Evolutionary conservation across 2,888 invertebrate species (phyloP).

Genomic region (Synergus gifuensis): DNA sequence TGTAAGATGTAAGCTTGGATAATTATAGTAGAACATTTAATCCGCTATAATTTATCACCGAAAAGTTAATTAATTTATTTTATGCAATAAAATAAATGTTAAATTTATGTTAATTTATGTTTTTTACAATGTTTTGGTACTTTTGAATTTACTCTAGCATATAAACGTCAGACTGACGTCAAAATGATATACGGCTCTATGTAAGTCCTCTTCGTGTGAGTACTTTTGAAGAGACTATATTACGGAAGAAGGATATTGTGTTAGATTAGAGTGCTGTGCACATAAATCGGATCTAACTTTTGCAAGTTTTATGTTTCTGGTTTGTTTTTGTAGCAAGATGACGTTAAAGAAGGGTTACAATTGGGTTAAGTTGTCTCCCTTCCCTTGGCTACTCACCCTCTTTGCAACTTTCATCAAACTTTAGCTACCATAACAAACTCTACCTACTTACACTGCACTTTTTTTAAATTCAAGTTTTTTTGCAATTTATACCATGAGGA

Average conservation of each 20-base stretch:
- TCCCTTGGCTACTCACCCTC: background rate
- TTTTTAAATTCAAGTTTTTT: background rate
- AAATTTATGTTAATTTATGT: background rate
- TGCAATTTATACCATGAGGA: background rate
- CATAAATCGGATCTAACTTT: constrained; percentile 2
- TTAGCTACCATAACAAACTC: background rate
- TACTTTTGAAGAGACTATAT: background rate
- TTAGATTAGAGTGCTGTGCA: constrained; percentile 1
- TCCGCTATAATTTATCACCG: too few species aligned
- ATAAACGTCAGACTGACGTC: background rate
- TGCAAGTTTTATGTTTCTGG: constrained; percentile 2
- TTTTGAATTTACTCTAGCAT: too few species aligned
- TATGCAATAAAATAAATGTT: too few species aligned
- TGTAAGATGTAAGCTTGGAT: background rate
- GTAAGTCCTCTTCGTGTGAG: background rate
- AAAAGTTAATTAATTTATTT: too few species aligned
- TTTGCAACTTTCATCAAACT: background rate
- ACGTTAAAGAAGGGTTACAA: background rate
- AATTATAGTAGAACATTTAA: background rate
- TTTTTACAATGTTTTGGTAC: background rate
- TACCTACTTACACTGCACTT: background rate
- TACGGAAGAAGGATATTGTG: background rate
- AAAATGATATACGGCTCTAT: background rate
- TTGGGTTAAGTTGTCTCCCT: constrained; percentile 2
- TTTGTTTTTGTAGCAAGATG: background rate